Evolutionary conservation across 2,113 vertebrate genomes (phyloP).

Genomic region (Arenaria interpres): DNA sequence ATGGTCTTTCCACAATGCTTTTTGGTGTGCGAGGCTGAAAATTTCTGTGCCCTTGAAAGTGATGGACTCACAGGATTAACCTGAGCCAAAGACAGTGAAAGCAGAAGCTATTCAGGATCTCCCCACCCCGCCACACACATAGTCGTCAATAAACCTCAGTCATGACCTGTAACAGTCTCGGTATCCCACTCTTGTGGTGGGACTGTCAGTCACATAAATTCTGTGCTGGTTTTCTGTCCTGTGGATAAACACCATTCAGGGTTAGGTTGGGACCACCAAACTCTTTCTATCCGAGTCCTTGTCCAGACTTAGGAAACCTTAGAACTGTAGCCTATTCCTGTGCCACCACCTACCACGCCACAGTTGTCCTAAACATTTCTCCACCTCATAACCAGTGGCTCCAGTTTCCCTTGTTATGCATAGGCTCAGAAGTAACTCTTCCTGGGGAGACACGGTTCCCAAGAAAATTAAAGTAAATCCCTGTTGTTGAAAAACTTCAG

Average conservation of each 20-base stretch:
- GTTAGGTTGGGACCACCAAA: not conserved
- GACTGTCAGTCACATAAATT: not conserved
- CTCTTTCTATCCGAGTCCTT: not conserved
- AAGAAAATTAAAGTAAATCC: not conserved
- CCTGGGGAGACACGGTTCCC: not conserved
- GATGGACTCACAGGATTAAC: not conserved
- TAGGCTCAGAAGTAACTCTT: not conserved
- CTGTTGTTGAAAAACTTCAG: not conserved
- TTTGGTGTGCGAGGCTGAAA: not conserved
- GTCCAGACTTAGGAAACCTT: not conserved
- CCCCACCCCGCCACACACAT: not conserved
- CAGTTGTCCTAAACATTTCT: not conserved
- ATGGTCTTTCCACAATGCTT: not conserved
- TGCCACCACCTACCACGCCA: not conserved
- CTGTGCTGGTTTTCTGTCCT: not conserved
- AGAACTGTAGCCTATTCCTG: not conserved
- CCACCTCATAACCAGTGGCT: not conserved
- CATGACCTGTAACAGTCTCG: not conserved
- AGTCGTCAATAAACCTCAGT: not conserved
- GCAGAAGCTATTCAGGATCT: not conserved
- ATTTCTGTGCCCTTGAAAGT: not conserved
- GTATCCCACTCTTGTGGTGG: not conserved
- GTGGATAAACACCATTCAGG: not conserved
- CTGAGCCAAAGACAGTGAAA: constrained; percentile 4
- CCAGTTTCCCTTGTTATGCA: not conserved